Evolutionary conservation across 2,888 invertebrate genomes (phyloP), one percentile per base, ranked within the genome.

Genomic region (Sminthurides aquaticus): DNA sequence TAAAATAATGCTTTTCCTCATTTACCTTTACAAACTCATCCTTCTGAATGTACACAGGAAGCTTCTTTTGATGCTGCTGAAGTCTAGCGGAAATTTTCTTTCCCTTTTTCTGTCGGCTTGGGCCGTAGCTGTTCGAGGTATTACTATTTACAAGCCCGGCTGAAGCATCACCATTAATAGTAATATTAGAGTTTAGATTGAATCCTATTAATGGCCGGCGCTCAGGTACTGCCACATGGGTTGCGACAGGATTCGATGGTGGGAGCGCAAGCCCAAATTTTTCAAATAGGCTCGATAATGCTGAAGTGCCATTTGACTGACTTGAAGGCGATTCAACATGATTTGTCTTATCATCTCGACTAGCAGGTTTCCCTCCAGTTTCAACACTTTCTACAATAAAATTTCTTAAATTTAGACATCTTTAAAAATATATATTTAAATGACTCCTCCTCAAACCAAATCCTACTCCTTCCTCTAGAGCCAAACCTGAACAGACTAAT

Each of bases 31-130:
- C 87, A 49, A 99, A 82, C 77, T 96, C 92, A 77, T 97, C 94
- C 71, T 91, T 89, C 24, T 99, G 82, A 78, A 94, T 94, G 78
- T 89, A 99, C 75, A 99, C 99, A 3, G 99, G 99, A 73, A 99
- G 81, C 25, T 90, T 89, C 78, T 97, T 93, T 22, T 98, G 83
- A 79, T 99, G 99, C 77, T 99, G 97, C 48, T 97, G 79, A 28
- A 99, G 84, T 0, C 90, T 89, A 76, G 97, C 81, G 76, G 93
- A 95, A 0, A 97, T 97, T 78, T 96, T 95, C 57, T 57, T 27
- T 26, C 2, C 27, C 28, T 2, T 26, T 18, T 24, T 34, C 43
- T 15, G 43, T 5, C 15, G 5, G 8, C 15, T 15, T 15, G 15
- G 43, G 8, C 8, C 5, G 8, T 11, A 11, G 5, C 8, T 5